These are phyloP conservation scores for Chauna torquata DNA, from an alignment of 2,113 vertebrate genomes.

Conservation along the genomic window DNA sequence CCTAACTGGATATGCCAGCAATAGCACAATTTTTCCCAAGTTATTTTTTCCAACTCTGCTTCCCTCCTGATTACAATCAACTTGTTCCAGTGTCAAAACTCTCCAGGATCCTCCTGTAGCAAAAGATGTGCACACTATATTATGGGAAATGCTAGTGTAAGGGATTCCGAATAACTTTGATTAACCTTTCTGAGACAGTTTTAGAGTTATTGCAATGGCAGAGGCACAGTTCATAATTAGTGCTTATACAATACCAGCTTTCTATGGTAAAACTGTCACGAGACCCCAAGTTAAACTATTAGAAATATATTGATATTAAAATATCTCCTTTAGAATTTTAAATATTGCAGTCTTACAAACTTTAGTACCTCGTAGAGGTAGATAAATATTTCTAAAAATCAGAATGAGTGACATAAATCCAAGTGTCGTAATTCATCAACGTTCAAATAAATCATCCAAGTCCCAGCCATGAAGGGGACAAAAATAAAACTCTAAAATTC, in stretches of 20 bases:
- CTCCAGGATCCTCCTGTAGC: background rate
- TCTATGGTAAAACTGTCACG: background rate
- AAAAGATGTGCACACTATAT: background rate
- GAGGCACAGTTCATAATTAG: background rate
- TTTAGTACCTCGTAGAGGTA: background rate
- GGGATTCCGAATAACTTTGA: background rate
- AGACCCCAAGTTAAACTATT: background rate
- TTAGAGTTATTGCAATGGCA: background rate
- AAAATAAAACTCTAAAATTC: background rate
- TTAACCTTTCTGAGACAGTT: background rate
- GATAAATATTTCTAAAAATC: background rate
- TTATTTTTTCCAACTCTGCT: background rate
- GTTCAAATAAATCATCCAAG: background rate
- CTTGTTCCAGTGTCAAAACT: background rate
- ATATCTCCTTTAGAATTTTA: background rate
- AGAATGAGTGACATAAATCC: background rate
- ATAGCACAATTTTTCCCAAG: background rate
- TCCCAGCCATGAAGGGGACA: background rate
- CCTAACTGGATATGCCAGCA: background rate
- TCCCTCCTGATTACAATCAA: background rate
- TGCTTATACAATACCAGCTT: background rate
- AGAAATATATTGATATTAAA: background rate
- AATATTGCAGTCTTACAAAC: background rate
- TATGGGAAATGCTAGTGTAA: background rate
- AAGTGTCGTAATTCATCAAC: background rate